Evolutionary conservation across 2,797 vertebrate genomes (phyloP).

Genomic region (Otolemur crassicaudatus): DNA sequence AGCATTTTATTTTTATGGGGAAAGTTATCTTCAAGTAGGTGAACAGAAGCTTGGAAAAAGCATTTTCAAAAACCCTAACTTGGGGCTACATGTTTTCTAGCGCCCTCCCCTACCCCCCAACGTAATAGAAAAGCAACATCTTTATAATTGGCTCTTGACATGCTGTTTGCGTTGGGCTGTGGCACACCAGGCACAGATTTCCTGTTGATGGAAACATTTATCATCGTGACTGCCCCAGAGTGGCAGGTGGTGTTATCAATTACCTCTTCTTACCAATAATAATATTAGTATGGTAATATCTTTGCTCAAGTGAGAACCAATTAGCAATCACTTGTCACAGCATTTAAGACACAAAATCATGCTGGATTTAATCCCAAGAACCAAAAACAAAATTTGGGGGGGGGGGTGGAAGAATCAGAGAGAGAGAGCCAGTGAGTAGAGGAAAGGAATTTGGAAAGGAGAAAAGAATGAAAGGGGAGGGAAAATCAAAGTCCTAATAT

Average conservation of each 20-base stretch:
- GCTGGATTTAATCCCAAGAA: constrained; percentile 78
- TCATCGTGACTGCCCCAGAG: constrained; percentile 89
- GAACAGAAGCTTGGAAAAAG: constrained; percentile 51
- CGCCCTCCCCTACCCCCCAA: background rate
- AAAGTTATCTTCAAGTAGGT: constrained; percentile 61
- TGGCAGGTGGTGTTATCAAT: constrained; percentile 92
- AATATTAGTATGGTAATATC: constrained; percentile 91
- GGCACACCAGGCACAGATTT: constrained; percentile 88
- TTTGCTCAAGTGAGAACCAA: constrained; percentile 86
- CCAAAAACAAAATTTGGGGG: constrained; percentile 79
- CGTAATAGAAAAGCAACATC: constrained; percentile 87
- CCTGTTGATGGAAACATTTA: constrained; percentile 91
- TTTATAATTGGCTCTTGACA: constrained; percentile 91
- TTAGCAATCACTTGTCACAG: constrained; percentile 83
- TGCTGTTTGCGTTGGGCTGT: constrained; percentile 88
- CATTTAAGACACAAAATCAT: constrained; percentile 71
- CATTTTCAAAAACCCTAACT: constrained; percentile 13
- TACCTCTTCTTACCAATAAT: constrained; percentile 91
- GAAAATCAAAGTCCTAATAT: constrained; percentile 75
- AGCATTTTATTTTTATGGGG: constrained; percentile 64
- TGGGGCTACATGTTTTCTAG: constrained; percentile 59
- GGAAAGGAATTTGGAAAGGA: constrained; percentile 43
- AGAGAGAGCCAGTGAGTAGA: background rate
- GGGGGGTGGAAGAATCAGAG: background rate
- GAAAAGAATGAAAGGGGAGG: constrained; percentile 14